Evolutionary conservation across 2,797 vertebrate species (phyloP).

Genomic region (Pangasius macronema): DNA sequence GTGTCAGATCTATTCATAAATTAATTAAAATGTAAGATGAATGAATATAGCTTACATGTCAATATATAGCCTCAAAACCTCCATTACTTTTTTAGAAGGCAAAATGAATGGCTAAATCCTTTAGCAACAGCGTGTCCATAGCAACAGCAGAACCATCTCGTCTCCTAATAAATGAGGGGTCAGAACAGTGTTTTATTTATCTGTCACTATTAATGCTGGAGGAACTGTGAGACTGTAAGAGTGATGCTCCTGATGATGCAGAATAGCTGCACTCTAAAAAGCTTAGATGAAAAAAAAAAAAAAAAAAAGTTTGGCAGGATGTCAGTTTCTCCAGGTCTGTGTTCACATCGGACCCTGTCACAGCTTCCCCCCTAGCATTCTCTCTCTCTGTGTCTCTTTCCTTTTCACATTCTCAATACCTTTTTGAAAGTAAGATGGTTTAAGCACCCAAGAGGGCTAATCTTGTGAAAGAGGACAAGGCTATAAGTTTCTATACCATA

Average conservation of each 20-base stretch:
- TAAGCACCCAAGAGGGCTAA: not conserved
- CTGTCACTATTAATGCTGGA: slow-evolving; percentile 52
- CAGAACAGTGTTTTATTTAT: slow-evolving; percentile 48
- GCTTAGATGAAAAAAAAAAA: slow-evolving; percentile 51
- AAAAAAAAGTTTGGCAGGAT: slow-evolving; percentile 72
- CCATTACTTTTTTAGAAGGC: slow-evolving; percentile 44
- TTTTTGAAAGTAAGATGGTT: not conserved
- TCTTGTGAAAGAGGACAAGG: not conserved
- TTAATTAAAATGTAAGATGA: slow-evolving; percentile 36
- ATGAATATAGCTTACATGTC: slow-evolving; percentile 39
- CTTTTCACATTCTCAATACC: not conserved
- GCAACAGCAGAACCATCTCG: slow-evolving; percentile 61
- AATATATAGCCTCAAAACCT: slow-evolving; percentile 43
- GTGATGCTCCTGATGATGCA: not conserved
- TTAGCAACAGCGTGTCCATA: slow-evolving; percentile 54
- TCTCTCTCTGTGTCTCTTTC: slow-evolving; percentile 23
- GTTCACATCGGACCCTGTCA: slow-evolving; percentile 68
- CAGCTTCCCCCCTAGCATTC: slow-evolving; percentile 34
- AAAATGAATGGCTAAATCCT: slow-evolving; percentile 54
- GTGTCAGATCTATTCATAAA: slow-evolving; percentile 46
- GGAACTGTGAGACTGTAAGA: slow-evolving; percentile 36
- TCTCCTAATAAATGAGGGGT: slow-evolving; percentile 45
- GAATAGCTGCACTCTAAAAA: not conserved
- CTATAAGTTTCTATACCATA: not conserved
- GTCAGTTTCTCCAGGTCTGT: slow-evolving; percentile 67